Percentiles rank a stretch among this genome's conserved stretches.
These are phyloP conservation scores for Clusia tigrina DNA, from an alignment of 2,888 invertebrate genomes.

Conservation along the genomic window DNA sequence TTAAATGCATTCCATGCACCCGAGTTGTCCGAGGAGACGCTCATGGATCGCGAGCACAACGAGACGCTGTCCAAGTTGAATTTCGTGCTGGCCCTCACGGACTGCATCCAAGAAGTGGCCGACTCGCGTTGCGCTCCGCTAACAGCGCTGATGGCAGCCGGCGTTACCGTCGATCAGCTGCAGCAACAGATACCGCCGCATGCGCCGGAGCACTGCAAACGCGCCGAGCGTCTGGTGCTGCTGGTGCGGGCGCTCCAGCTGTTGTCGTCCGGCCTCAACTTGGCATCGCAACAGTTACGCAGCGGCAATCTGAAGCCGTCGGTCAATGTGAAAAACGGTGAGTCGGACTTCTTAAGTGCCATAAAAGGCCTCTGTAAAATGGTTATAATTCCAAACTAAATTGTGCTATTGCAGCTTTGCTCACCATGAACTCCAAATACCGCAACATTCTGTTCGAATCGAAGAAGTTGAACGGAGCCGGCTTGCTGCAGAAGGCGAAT, in stretches of 20 bases:
- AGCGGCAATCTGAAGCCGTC: slow-evolving; percentile 88
- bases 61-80: slow-evolving; percentile 96
- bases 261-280: slow-evolving; percentile 90
- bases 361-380: neutral
- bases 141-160: slow-evolving; percentile 67
- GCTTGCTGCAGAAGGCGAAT: slow-evolving; percentile 77
- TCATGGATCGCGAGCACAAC: slow-evolving; percentile 95
- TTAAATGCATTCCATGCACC: slow-evolving; percentile 84
- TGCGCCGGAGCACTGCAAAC: slow-evolving; percentile 64
- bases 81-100: slow-evolving; percentile 94
- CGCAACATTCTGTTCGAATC: slow-evolving; percentile 87
- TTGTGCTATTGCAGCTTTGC: slow-evolving; percentile 71
- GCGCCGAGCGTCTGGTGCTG: slow-evolving; percentile 62
- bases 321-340: slow-evolving; percentile 88
- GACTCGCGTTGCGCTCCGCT: slow-evolving; percentile 81
- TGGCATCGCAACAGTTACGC: slow-evolving; percentile 87
- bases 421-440: slow-evolving; percentile 91
- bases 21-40: slow-evolving; percentile 93
- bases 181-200: slow-evolving; percentile 62
- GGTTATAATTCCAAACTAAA: neutral
- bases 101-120: slow-evolving; percentile 91
- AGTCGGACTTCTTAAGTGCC: slow-evolving; percentile 37
- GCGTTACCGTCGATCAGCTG: slow-evolving; percentile 45
- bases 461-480: slow-evolving; percentile 82
- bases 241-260: slow-evolving; percentile 83